These are phyloP conservation scores for Capitulum mitella DNA, from an alignment of 2,888 invertebrate species.

Conservation along the genomic window DNA sequence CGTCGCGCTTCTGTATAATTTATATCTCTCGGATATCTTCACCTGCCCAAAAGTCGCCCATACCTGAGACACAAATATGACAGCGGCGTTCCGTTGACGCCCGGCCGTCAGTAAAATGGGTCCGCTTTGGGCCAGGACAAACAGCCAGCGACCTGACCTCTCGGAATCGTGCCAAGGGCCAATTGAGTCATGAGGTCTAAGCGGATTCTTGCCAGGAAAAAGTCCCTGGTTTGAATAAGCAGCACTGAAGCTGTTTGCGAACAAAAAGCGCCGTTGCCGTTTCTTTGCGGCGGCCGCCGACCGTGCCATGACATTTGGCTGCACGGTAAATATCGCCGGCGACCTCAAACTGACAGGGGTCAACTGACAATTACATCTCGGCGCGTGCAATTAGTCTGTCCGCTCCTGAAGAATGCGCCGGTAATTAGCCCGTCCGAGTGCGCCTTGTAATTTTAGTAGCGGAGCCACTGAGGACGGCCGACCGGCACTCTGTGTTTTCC, in stretches of 20 bases:
- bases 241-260: background rate
- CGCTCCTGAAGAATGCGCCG: background rate
- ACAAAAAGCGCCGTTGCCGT: background rate
- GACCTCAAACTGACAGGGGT: background rate
- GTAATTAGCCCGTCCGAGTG: background rate
- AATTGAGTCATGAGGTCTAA: background rate
- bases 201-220: background rate
- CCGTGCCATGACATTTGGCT: background rate
- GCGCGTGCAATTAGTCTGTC: background rate
- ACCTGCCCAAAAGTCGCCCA: too few relatives aligned
- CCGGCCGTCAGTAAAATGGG: too few relatives aligned
- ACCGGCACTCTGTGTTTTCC: background rate
- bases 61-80: too few relatives aligned
- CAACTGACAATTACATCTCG: slow-evolving; percentile 21
- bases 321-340: background rate
- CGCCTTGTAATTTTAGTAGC: background rate
- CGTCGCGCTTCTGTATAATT: too few relatives aligned
- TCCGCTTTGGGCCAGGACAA: too few relatives aligned
- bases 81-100: too few relatives aligned
- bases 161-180: background rate
- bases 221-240: background rate
- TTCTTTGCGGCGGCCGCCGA: background rate
- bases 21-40: too few relatives aligned
- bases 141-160: too few relatives aligned
- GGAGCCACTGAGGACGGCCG: background rate